These are phyloP conservation scores for Percina caprodes DNA, from an alignment of 2,113 vertebrate genomes.

Conservation along the genomic window DNA sequence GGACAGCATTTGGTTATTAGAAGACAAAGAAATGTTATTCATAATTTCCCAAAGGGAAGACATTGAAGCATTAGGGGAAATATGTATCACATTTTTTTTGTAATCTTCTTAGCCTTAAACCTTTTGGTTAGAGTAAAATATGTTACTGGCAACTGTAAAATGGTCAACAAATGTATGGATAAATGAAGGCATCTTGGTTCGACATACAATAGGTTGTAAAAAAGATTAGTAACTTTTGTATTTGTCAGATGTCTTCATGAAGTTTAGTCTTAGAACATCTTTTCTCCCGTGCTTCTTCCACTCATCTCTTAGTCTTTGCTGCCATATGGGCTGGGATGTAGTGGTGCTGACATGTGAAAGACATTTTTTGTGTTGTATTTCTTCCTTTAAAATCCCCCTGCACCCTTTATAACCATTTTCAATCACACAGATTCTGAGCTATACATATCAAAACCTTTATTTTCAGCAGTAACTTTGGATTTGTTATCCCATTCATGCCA, in stretches of 20 bases:
- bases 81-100: too few species aligned
- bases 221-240: not conserved
- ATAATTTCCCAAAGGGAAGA: too few species aligned
- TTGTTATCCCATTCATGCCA: not conserved
- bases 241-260: not conserved
- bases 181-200: not conserved
- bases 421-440: not conserved
- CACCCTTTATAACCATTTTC: not conserved
- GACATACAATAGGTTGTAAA: not conserved
- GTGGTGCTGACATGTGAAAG: not conserved
- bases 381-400: not conserved
- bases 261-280: not conserved
- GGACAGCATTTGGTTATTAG: not conserved
- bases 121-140: too few species aligned
- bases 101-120: too few species aligned
- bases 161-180: too few species aligned
- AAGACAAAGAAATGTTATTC: too few species aligned
- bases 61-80: too few species aligned
- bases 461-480: slow-evolving; percentile 16
- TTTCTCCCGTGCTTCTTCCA: not conserved
- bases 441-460: not conserved
- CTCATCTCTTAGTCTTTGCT: not conserved
- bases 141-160: too few species aligned
- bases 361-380: slow-evolving; percentile 5
- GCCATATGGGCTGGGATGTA: not conserved